Percentiles rank a stretch among this genome's conserved stretches.
phyloP scores from a whole-genome alignment of 2,113 vertebrate genomes.

The Axis porcinus region DNA sequence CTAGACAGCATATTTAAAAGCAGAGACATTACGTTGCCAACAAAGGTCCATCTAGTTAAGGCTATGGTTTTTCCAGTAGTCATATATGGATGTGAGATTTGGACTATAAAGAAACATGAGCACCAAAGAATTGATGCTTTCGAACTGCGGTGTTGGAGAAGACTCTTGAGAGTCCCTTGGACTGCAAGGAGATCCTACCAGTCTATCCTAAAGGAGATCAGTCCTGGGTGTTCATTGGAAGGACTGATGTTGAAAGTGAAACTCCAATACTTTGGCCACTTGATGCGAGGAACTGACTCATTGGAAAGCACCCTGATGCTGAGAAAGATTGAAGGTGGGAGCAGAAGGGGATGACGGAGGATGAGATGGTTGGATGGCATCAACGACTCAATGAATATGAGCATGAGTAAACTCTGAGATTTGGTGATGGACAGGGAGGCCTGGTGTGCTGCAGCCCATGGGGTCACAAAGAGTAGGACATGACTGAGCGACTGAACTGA shows the following conservation, averaged over 20 bases:
- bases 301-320: not conserved
- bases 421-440: not conserved
- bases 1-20: not conserved
- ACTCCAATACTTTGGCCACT: not conserved
- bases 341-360: not conserved
- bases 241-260: not conserved
- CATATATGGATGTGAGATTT: not conserved
- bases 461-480: not conserved
- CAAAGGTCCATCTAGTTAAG: not conserved
- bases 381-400: not conserved
- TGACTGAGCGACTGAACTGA: not conserved
- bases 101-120: not conserved
- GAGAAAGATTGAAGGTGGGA: not conserved
- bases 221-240: not conserved
- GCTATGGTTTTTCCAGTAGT: not conserved
- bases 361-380: not conserved
- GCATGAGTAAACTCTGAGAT: not conserved
- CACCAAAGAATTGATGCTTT: rapidly evolving
- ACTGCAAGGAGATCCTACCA: not conserved
- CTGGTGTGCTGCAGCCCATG: not conserved
- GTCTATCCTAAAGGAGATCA: not conserved
- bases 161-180: not conserved
- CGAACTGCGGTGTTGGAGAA: not conserved
- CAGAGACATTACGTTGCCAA: not conserved
- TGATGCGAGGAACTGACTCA: not conserved